A percentile compares a stretch with the other conserved stretches of the same genome.
Evolutionary conservation across 2,888 invertebrate genomes (phyloP).

Genomic region (Papilio demoleus): DNA sequence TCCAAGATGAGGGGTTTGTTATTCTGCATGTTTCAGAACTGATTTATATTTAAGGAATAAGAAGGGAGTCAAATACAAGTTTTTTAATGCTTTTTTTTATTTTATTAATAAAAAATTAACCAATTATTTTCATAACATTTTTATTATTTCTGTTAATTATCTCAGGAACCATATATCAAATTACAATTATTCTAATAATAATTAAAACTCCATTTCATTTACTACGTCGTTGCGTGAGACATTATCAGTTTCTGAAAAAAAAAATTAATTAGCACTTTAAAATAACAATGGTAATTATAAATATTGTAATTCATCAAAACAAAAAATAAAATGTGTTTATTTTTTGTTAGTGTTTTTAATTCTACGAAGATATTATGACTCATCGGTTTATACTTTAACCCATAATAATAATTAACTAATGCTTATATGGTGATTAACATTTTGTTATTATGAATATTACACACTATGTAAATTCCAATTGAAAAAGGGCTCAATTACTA

Average conservation of each 20-base stretch:
- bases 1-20: too few relatives aligned
- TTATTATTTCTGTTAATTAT: not conserved
- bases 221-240: slow-evolving; percentile 73
- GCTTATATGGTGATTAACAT: not conserved
- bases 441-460: not conserved
- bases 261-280: slow-evolving; percentile 32
- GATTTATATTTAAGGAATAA: not conserved
- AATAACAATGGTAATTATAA: not conserved
- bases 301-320: too few relatives aligned
- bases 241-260: slow-evolving; percentile 83
- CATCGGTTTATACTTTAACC: not conserved
- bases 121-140: not conserved
- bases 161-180: not conserved
- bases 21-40: not conserved
- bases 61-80: not conserved
- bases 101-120: not conserved
- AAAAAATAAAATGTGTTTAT: slow-evolving; percentile 1
- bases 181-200: not conserved
- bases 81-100: not conserved
- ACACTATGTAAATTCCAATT: not conserved
- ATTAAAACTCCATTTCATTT: not conserved
- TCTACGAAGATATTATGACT: not conserved
- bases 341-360: not conserved
- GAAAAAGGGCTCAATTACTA: too few relatives aligned
- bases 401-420: not conserved